phyloP scores from a whole-genome alignment of 2,113 vertebrate species.

The Marmota monax region DNA sequence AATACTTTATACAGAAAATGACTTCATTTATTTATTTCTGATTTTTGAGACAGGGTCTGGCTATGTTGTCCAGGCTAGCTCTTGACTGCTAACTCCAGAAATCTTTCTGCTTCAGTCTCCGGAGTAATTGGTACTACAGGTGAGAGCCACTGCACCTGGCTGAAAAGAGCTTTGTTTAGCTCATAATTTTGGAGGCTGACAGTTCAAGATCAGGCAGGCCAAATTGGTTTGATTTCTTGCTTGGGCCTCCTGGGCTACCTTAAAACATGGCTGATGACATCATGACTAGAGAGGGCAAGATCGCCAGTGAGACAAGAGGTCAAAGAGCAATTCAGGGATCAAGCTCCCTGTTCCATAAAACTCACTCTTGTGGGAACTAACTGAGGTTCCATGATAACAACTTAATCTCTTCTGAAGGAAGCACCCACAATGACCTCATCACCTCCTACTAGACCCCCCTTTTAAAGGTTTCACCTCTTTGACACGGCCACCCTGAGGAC shows the following conservation, averaged over 20 bases:
- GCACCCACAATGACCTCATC: no score
- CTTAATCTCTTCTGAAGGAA: not conserved
- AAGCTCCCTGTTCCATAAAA: not conserved
- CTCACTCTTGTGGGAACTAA: not conserved
- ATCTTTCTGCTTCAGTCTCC: not conserved
- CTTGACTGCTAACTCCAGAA: not conserved
- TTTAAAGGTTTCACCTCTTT: not conserved
- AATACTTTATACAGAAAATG: not conserved
- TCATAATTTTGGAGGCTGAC: not conserved
- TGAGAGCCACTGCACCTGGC: no score
- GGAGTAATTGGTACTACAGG: not conserved
- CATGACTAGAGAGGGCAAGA: not conserved
- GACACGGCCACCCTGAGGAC: not conserved
- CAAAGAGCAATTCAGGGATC: not conserved
- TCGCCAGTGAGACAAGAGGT: not conserved
- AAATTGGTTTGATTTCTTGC: not conserved
- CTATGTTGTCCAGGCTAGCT: not conserved
- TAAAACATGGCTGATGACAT: not conserved
- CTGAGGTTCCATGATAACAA: not conserved
- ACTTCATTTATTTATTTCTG: not conserved
- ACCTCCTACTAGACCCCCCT: no score
- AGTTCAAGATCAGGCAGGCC: not conserved
- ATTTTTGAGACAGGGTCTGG: not conserved
- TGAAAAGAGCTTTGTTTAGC: not conserved
- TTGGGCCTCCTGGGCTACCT: not conserved